Base-by-base conservation (phyloP, 2,888 invertebrate species). In the Agrotis exclamationis region DNA sequence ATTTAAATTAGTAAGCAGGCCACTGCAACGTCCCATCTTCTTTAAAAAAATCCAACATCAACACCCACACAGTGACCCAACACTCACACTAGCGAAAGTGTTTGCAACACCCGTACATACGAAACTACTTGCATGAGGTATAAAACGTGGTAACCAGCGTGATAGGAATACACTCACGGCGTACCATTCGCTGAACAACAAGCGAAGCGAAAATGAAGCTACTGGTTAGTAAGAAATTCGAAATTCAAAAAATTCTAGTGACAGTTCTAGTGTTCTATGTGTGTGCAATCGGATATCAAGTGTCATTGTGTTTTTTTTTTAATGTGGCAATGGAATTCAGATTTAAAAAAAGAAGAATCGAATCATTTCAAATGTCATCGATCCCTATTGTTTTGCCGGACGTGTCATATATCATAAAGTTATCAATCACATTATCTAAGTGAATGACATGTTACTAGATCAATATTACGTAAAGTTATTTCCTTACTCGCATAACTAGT, bases 171-270 rank as follows among this genome's bases (percentile, higher is more conserved):
- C 96, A 96, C 95, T 96, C 94, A 80, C 93, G 91, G 90, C 89
- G 91, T 89, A 90, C 89, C 93, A 93, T 93, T 96, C 96, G 96
- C 96, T 95, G 92, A 90, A 91, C 89, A 88, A 87, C 92, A 85
- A 93, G 93, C 92, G 89, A 95, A 93, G 96, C 96, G 96, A 96
- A 89, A 79, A 96, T 96, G 96, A 95, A 93, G 91, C 90, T 96
- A 91, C 89, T 95, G 96, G 96, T 96, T 91, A 93, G 96, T 95
- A 93, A 74, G 44, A 76, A 86, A 76, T n/a, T 84, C 20, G 33
- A 76, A 86, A 76, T n/a, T 84, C 20, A 91, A 79, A 63, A 77
- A 85, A 58, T 2, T 80, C 45, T 76, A 72, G 77, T 85, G 84
- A 57, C 65, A 76, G 39, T 39, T 39, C 9, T 39, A 11, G 73